Conservation (phyloP, 2,113 vertebrate species). For the Dipodomys stephensi region DNA sequence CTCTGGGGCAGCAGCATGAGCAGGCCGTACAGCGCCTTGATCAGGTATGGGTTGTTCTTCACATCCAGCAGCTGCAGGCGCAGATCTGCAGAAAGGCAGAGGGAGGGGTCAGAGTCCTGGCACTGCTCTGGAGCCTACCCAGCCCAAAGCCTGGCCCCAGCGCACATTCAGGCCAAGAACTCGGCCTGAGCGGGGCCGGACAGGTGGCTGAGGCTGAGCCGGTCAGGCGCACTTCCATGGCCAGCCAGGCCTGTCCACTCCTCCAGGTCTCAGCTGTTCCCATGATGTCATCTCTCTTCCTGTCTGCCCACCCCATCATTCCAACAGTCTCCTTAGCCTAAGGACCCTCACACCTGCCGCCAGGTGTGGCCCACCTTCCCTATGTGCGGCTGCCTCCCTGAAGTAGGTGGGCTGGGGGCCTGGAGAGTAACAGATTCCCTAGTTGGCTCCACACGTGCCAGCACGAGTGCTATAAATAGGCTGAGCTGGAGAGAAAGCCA, state of each 20-base stretch:
- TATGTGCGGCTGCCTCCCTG: not conserved
- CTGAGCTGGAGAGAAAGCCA: constrained; percentile 55
- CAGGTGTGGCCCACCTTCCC: not conserved
- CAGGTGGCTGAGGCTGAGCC: not conserved
- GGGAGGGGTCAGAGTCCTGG: not conserved
- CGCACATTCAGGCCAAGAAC: not conserved
- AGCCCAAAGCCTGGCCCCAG: accelerated
- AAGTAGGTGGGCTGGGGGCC: not conserved
- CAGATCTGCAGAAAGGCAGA: constrained; percentile 87
- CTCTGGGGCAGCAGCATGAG: constrained; percentile 99
- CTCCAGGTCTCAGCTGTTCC: not conserved
- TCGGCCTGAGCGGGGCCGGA: not conserved
- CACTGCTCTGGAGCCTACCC: not conserved
- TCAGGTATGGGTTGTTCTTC: constrained; percentile 97
- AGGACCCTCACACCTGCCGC: not conserved
- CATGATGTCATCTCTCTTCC: not conserved
- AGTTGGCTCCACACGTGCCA: constrained; percentile 47
- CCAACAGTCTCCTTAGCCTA: not conserved
- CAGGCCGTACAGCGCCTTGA: constrained; percentile 97
- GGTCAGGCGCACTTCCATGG: not conserved
- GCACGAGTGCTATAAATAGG: constrained; percentile 63
- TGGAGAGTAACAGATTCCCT: constrained; percentile 29
- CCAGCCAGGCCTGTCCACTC: not conserved
- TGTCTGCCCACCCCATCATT: not conserved
- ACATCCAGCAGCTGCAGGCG: constrained; percentile 97